phyloP scores from a whole-genome alignment of 2,888 invertebrate genomes.

The Leptinotarsa haldemani region DNA sequence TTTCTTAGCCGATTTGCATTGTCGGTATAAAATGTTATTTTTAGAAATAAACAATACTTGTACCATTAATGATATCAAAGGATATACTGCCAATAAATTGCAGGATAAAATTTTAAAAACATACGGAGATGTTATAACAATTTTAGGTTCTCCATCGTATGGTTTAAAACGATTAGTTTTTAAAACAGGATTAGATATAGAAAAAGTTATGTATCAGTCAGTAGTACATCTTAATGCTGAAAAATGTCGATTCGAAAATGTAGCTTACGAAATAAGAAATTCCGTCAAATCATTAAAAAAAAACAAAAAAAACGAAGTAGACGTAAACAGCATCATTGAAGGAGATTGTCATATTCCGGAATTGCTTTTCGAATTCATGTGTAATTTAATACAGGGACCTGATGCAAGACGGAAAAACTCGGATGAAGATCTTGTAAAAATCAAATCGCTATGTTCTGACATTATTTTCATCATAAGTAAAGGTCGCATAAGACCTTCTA shows the following conservation, averaged over 20 bases:
- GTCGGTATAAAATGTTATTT: no score
- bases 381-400: constrained; percentile 27
- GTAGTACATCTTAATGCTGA: background rate
- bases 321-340: constrained; percentile 33
- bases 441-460: constrained; percentile 41
- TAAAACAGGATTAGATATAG: background rate
- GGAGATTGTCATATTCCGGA: constrained; percentile 30
- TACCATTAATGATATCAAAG: no score
- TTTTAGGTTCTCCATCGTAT: no score
- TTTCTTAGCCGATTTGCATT: no score
- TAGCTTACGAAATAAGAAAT: constrained; percentile 52
- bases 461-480: constrained; percentile 43
- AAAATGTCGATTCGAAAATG: constrained; percentile 39
- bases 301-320: constrained; percentile 34
- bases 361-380: constrained; percentile 29
- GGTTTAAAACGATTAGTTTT: no score
- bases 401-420: constrained; percentile 1
- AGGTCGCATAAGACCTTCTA: constrained; percentile 21
- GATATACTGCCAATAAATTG: no score
- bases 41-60: no score
- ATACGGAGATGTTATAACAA: no score
- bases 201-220: background rate
- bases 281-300: constrained; percentile 49
- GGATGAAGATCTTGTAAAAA: constrained; percentile 19
- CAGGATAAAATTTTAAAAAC: no score